Percentiles rank a stretch among this genome's conserved stretches.
Evolutionary conservation across 2,888 invertebrate genomes (phyloP).

Genomic region (Troglohyphantes excavatus): DNA sequence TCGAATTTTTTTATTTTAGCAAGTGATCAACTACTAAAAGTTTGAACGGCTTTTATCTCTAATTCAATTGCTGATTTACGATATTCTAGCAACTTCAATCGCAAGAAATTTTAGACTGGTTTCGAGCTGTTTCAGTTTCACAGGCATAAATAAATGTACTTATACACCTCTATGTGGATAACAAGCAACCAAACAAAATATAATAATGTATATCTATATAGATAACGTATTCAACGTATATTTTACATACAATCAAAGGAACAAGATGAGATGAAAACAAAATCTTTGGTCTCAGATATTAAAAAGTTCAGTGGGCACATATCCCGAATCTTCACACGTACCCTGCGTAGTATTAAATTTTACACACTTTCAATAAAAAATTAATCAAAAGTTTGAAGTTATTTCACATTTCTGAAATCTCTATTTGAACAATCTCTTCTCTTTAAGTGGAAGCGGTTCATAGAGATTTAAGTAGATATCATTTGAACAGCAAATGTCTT

Average conservation of each 20-base stretch:
- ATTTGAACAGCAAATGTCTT: slow-evolving; percentile 38
- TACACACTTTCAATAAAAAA: slow-evolving; percentile 61
- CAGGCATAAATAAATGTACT: neutral
- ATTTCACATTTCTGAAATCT: slow-evolving; percentile 40
- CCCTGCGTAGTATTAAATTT: slow-evolving; percentile 66
- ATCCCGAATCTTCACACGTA: slow-evolving; percentile 47
- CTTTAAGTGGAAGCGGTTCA: slow-evolving; percentile 38
- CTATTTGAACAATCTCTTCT: slow-evolving; percentile 34
- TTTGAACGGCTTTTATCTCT: too few species aligned
- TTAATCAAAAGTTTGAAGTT: slow-evolving; percentile 50
- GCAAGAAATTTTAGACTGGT: too few species aligned
- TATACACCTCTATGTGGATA: slow-evolving; percentile 62
- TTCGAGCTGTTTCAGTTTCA: too few species aligned
- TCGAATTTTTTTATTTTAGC: too few species aligned
- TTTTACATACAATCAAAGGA: slow-evolving; percentile 57
- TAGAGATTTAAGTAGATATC: slow-evolving; percentile 63
- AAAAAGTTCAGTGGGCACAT: slow-evolving; percentile 54
- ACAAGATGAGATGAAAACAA: slow-evolving; percentile 64
- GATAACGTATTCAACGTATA: slow-evolving; percentile 59
- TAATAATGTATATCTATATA: slow-evolving; percentile 59
- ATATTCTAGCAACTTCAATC: too few species aligned
- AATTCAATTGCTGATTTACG: too few species aligned
- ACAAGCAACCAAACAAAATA: slow-evolving; percentile 70
- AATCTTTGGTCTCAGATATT: slow-evolving; percentile 78
- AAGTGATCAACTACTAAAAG: too few species aligned